Evolutionary conservation across 92 coral and sea anemone species (phyloP), one percentile per base, ranked within the genome.

Genomic region (Micromussa lordhowensis): DNA sequence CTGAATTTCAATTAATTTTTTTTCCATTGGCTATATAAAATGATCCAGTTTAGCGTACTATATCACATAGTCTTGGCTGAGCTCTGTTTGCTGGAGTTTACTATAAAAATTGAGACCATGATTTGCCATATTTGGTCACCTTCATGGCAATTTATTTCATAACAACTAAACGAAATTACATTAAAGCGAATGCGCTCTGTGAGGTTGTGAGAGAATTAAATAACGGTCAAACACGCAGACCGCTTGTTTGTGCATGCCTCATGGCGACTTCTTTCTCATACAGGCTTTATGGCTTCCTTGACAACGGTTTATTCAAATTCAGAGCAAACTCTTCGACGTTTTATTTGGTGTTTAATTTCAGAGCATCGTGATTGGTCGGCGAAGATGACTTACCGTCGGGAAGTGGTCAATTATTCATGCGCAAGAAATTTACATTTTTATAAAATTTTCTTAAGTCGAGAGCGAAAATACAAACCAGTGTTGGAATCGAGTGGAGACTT

Each of bases 341-440:
- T 84, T 55, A 72, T 75, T 75, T 74, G 53, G 18, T 35, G 28
- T 59, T 84, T 75, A 36, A 1, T 84, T 84, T 53, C 21, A 34
- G 40, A 34, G 72, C 58, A 38, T 0, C 58, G 59, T 40, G 55
- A 84, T 84, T 84, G 88, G 88, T 26, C 53, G 13, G 35, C 29
- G 80, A 16, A 51, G 57, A 58, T 61, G 55, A 84, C 57, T 22
- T 84, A 55, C 73, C 19, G 81, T 24, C 55, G 44, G 44, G 80
- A 55, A 58, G 51, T 86, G 59, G 44, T 86, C 68, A 86, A 86
- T 77, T 86, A 86, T 86, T 86, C 82, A 77, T 86, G 66, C 34
- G 5, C 54, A 28, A 11, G 18, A 16, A 78, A 86, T 86, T 77
- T 86, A 63, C 89, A 86, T 86, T 69, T 73, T 28, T 19, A 44